Evolutionary conservation across 2,113 vertebrate species (phyloP).

Genomic region (Anoura caudifer): DNA sequence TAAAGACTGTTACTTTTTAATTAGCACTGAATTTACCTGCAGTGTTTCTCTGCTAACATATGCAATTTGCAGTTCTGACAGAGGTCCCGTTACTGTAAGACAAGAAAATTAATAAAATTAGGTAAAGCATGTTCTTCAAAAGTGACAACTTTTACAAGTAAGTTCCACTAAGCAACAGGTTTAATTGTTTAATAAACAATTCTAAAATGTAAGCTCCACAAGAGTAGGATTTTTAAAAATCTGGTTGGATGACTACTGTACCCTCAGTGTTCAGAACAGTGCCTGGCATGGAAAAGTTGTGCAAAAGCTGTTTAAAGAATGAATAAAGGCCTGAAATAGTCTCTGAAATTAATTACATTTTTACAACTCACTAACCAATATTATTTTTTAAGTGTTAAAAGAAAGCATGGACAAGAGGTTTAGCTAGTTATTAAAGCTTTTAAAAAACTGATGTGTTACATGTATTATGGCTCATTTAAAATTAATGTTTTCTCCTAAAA

Average conservation of each 20-base stretch:
- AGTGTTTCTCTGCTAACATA: constrained; percentile 99
- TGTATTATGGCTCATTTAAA: background rate
- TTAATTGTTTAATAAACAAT: background rate
- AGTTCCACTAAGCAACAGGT: background rate
- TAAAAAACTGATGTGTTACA: background rate
- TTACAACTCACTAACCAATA: background rate
- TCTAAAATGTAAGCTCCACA: background rate
- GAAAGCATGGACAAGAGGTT: background rate
- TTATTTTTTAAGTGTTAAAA: constrained; percentile 8
- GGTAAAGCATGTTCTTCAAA: background rate
- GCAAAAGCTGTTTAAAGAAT: background rate
- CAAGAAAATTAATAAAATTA: constrained; percentile 37
- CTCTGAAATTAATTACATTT: background rate
- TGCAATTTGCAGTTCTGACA: constrained; percentile 97
- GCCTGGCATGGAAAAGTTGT: background rate
- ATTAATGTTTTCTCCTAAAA: background rate
- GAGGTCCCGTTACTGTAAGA: constrained; percentile 93
- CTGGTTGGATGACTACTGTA: background rate
- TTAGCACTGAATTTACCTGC: constrained; percentile 85
- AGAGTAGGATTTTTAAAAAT: background rate
- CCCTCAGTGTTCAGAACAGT: background rate
- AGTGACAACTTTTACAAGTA: background rate
- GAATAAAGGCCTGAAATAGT: background rate
- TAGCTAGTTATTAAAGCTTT: background rate
- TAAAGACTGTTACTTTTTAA: background rate